Conservation (phyloP, 2,888 invertebrate species). For the Argyresthia albistria region DNA sequence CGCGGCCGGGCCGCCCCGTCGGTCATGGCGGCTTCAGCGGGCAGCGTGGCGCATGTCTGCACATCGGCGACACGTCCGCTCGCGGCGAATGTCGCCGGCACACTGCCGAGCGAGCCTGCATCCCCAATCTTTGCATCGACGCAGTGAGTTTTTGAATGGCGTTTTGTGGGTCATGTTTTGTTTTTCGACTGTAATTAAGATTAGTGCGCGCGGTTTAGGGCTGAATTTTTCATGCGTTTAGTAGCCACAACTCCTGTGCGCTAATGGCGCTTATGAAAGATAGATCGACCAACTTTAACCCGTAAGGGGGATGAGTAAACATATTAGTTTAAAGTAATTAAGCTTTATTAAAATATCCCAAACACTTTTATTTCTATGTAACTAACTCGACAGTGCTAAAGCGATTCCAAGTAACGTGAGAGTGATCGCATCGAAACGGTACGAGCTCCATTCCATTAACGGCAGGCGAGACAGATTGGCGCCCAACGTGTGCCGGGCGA, state of each 20-base stretch:
- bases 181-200: conserved; percentile 7
- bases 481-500: no score
- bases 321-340: no score
- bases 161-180: conserved; percentile 19
- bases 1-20: conserved; percentile 63
- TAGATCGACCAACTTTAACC: no score
- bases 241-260: no score
- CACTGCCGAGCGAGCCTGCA: conserved; percentile 12
- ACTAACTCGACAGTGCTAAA: no score
- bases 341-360: no score
- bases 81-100: conserved; percentile 20
- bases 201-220: background rate
- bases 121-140: conserved; percentile 23
- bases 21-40: conserved; percentile 46
- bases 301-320: no score
- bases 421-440: no score
- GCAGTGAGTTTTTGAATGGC: conserved; percentile 21
- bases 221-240: background rate
- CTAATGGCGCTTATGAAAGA: no score
- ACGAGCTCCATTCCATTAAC: background rate
- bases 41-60: conserved; percentile 36
- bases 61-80: conserved; percentile 34
- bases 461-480: background rate
- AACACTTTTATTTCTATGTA: no score
- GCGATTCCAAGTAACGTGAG: no score